Base-by-base conservation (phyloP, 2,113 vertebrate genomes). In the Natator depressus region DNA sequence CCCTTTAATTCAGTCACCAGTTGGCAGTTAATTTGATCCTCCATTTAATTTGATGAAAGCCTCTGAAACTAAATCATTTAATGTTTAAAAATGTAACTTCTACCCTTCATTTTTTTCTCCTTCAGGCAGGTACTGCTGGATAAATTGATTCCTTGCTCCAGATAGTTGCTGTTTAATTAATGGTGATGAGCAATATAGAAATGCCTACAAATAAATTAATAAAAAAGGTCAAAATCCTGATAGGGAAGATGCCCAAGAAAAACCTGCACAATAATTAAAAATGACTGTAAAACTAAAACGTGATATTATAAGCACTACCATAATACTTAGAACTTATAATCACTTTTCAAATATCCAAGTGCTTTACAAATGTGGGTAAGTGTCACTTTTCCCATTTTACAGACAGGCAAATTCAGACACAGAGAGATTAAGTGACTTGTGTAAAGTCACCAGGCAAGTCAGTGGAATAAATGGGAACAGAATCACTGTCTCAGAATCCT, bases 41-140 rank as follows among this genome's bases (percentile, higher is more conserved):
- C 88, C 55, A 80, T 91, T 96, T 96, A 97, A 97, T 95, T 95
- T 95, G 95, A 97, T 97, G 94, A 94, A 94, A 89, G 89, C 59
- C 54, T 96, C 89, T 88, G 83, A 93, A 97, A 94, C 85, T 57
- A 95, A 96, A 95, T 97, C 83, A 97, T 86, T 92, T 51, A 6
- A 35, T 90, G 27, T 65, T 92, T 95, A 88, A 96, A 96, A 93
- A 91, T 89, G 85, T 54, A 94, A 42, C 59, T 95, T 94, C 90
- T 81, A 87, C 10, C 89, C 16, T 20, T 92, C 59, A 50, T 57
- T 76, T 89, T 89, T 69, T 89, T 93, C 91, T 80, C 82, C 88
- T 95, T 93, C 87, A 93, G 83, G 92, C 89, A 95, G 90, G 87
- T 94, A 31, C 49, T 69, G 51, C 82, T 90, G 16, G 59, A 89